Evolutionary conservation across 1,140 invertebrate species (phyloP).

Genomic region (Colletes gigas): DNA sequence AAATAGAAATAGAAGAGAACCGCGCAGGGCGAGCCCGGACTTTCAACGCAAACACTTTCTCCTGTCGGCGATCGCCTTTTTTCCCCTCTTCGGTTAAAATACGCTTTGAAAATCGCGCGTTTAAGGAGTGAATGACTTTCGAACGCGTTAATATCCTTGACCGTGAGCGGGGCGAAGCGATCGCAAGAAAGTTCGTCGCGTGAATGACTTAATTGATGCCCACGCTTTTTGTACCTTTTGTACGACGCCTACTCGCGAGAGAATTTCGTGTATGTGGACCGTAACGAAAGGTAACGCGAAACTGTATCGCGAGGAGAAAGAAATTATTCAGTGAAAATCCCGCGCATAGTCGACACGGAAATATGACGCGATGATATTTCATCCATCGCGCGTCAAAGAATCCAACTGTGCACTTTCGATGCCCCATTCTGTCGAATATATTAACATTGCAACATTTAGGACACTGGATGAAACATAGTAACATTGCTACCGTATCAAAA

Average conservation of each 20-base stretch:
- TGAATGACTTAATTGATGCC: constrained; percentile 49
- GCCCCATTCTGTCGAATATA: not conserved
- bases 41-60: constrained; percentile 27
- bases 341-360: not conserved
- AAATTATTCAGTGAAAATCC: constrained; percentile 32
- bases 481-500: no score
- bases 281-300: constrained; percentile 8
- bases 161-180: not conserved
- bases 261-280: constrained; percentile 43
- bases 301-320: not conserved
- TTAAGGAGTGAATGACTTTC: not conserved
- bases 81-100: not conserved
- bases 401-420: no score
- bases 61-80: not conserved
- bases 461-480: no score
- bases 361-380: constrained; percentile 9
- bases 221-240: not conserved
- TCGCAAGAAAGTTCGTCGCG: constrained; percentile 40
- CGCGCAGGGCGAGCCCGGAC: not conserved
- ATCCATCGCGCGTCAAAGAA: not conserved
- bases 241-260: not conserved
- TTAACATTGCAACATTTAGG: no score
- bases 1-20: no score
- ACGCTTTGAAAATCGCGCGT: not conserved
- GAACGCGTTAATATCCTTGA: no score